Conservation (phyloP, 2,113 vertebrate genomes). For the Anguilla rostrata region DNA sequence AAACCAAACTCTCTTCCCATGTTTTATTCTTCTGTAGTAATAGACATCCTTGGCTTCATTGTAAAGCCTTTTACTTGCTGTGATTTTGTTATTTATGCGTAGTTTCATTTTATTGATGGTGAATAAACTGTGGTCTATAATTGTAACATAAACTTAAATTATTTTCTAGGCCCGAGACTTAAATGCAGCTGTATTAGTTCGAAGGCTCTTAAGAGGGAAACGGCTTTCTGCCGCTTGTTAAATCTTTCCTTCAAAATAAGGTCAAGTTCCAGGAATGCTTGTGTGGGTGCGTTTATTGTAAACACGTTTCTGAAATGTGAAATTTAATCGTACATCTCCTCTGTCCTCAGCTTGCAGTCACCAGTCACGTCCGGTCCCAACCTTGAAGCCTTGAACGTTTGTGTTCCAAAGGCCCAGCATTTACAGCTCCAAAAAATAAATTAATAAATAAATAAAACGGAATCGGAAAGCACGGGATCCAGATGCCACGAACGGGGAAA, state of each 20-base stretch:
- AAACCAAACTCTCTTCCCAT: neutral
- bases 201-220: too few relatives aligned
- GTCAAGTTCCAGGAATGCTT: neutral
- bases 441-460: too few relatives aligned
- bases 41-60: neutral
- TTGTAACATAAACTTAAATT: too few relatives aligned
- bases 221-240: neutral
- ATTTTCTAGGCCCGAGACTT: too few relatives aligned
- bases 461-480: neutral
- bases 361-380: neutral
- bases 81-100: slow-evolving; percentile 5
- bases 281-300: neutral
- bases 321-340: neutral
- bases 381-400: neutral
- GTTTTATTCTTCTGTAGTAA: neutral
- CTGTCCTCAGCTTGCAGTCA: neutral
- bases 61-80: neutral
- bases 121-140: slow-evolving; percentile 26
- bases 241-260: neutral
- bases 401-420: neutral
- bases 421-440: neutral
- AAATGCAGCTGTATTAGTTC: too few relatives aligned
- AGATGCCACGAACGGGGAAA: neutral
- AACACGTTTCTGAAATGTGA: neutral
- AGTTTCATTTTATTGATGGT: slow-evolving; percentile 26